These are phyloP conservation scores for Fringilla coelebs DNA, from an alignment of 2,797 vertebrate species.

Conservation along the genomic window DNA sequence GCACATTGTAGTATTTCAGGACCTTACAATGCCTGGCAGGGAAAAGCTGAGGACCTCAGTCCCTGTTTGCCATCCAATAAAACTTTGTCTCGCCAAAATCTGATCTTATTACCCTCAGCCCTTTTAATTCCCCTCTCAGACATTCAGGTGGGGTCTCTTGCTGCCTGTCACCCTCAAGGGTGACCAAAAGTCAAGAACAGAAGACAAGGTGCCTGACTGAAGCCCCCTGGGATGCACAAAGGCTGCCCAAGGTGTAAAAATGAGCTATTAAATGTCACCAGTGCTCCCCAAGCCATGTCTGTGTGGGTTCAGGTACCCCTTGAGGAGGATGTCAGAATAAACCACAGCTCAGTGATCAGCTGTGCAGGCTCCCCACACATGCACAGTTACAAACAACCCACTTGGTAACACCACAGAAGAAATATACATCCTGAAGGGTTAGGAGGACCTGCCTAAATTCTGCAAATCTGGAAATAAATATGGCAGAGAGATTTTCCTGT, in stretches of 20 bases:
- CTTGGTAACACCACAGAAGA: not conserved
- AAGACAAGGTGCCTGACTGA: not conserved
- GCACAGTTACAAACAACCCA: not conserved
- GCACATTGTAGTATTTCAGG: not conserved
- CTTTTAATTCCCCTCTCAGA: not conserved
- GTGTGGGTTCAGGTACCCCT: not conserved
- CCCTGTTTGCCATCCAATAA: not conserved
- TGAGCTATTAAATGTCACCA: not conserved
- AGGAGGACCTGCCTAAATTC: not conserved
- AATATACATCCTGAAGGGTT: not conserved
- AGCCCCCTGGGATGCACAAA: not conserved
- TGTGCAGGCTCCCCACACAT: not conserved
- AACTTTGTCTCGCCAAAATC: not conserved
- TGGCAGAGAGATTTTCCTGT: not conserved
- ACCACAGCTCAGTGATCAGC: not conserved
- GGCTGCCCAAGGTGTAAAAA: not conserved
- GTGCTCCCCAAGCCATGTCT: accelerated
- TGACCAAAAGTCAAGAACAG: not conserved
- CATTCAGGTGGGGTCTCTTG: not conserved
- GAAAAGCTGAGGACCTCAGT: not conserved
- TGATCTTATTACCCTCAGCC: not conserved
- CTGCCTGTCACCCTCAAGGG: not conserved
- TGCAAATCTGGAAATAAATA: not conserved
- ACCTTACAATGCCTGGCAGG: not conserved
- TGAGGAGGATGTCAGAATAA: not conserved